Evolutionary conservation across 2,113 vertebrate genomes (phyloP).

Genomic region (Ceratotherium simum): DNA sequence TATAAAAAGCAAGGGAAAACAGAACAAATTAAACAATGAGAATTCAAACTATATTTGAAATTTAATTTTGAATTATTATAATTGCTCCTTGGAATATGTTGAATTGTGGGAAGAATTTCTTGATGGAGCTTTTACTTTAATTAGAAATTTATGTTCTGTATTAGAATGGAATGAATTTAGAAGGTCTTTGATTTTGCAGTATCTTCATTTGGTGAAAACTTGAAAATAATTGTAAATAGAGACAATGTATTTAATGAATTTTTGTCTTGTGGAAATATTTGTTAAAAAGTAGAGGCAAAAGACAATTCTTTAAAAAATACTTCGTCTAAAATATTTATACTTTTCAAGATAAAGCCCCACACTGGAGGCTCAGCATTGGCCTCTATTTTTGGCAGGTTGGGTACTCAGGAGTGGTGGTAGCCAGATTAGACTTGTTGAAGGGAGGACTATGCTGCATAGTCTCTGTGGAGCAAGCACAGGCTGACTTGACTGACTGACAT

Average conservation of each 20-base stretch:
- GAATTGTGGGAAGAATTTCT: neutral
- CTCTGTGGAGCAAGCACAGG: neutral
- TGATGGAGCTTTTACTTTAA: slow-evolving; percentile 10
- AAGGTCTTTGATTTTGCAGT: neutral
- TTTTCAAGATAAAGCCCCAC: neutral
- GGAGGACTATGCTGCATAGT: neutral
- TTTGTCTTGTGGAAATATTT: slow-evolving; percentile 16
- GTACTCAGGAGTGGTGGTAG: neutral
- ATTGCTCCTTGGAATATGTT: slow-evolving; percentile 23
- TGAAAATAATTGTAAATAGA: slow-evolving; percentile 25
- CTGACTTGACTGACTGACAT: neutral
- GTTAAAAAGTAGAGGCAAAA: neutral
- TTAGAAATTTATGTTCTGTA: neutral
- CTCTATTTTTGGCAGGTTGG: neutral
- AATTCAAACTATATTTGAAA: slow-evolving; percentile 15
- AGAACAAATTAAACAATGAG: neutral
- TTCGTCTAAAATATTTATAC: neutral
- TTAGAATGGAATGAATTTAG: neutral
- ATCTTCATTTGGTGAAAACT: neutral
- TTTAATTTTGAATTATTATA: slow-evolving; percentile 42
- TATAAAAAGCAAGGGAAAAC: neutral
- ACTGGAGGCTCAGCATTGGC: neutral
- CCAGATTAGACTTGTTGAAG: neutral
- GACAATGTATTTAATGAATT: neutral
- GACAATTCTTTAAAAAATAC: neutral